phyloP scores from a whole-genome alignment of 2,113 vertebrate species.

The Mungos mungo region DNA sequence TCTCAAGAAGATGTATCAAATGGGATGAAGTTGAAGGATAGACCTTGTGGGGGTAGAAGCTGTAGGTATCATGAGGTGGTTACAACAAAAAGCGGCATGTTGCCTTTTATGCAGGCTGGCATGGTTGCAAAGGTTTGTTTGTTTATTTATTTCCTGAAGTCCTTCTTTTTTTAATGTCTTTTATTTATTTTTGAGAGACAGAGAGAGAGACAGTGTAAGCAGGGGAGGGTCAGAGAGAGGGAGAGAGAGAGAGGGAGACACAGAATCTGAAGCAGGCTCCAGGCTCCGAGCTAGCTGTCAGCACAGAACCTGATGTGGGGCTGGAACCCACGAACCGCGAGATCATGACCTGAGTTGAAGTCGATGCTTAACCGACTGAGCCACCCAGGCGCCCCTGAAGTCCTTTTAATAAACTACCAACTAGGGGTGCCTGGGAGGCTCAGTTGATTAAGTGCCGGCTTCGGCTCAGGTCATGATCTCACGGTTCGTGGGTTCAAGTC shows the following conservation, averaged over 20 bases:
- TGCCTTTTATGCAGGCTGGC: constrained; percentile 22
- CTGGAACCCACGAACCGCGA: no score
- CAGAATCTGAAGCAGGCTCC: no score
- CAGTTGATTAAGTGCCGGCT: neutral
- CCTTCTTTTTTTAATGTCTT: no score
- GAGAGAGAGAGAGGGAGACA: no score
- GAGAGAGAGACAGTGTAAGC: no score
- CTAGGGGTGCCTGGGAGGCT: neutral
- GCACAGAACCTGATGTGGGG: no score
- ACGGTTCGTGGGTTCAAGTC: neutral
- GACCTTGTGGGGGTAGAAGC: neutral
- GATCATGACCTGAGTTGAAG: no score
- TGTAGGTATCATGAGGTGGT: constrained; percentile 30
- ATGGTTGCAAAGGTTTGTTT: neutral
- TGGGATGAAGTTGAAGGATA: neutral
- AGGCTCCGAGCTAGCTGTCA: no score
- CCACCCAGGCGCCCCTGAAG: neutral
- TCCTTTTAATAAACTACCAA: constrained; percentile 28
- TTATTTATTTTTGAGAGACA: no score
- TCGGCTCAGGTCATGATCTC: neutral
- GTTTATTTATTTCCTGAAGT: neutral
- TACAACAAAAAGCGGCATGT: constrained; percentile 48
- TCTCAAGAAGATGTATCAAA: neutral
- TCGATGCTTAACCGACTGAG: no score
- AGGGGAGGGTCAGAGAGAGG: no score